Percentiles rank a stretch among this genome's conserved stretches.
Evolutionary conservation across 2,113 vertebrate genomes (phyloP).

Genomic region (Malurus alboscapulatus): DNA sequence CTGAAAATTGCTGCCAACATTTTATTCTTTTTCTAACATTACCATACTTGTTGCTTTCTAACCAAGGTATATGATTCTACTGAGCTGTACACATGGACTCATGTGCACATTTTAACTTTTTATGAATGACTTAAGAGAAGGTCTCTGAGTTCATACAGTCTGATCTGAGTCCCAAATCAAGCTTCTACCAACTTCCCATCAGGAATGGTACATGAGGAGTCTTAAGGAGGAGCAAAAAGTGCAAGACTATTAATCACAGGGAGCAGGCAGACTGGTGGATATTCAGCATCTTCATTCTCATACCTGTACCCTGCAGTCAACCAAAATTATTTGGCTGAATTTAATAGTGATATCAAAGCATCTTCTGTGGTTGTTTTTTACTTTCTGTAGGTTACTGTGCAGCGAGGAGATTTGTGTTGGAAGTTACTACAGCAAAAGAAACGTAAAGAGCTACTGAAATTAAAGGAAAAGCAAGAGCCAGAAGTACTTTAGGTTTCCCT

Average conservation of each 20-base stretch:
- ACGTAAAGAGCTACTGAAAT: neutral
- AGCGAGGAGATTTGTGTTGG: too few species aligned
- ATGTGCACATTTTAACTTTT: neutral
- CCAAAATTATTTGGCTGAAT: neutral
- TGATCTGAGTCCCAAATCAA: neutral
- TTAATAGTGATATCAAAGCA: neutral
- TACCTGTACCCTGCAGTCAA: neutral
- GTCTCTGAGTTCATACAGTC: neutral
- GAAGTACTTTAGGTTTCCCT: neutral
- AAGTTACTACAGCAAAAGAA: neutral
- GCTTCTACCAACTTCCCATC: neutral
- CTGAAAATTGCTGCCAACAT: neutral
- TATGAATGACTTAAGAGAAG: neutral
- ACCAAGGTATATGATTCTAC: neutral
- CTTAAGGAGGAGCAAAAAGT: neutral
- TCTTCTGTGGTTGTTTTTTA: too few species aligned
- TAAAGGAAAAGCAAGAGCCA: neutral
- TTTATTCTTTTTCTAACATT: neutral
- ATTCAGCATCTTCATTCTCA: neutral
- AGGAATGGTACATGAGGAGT: neutral
- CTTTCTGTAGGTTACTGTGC: neutral
- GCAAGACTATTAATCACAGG: neutral
- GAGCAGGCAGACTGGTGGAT: neutral
- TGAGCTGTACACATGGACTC: rapidly evolving
- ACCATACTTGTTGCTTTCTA: neutral